Base-by-base conservation (phyloP, 2,797 vertebrate species). In the Taeniopygia guttata region DNA sequence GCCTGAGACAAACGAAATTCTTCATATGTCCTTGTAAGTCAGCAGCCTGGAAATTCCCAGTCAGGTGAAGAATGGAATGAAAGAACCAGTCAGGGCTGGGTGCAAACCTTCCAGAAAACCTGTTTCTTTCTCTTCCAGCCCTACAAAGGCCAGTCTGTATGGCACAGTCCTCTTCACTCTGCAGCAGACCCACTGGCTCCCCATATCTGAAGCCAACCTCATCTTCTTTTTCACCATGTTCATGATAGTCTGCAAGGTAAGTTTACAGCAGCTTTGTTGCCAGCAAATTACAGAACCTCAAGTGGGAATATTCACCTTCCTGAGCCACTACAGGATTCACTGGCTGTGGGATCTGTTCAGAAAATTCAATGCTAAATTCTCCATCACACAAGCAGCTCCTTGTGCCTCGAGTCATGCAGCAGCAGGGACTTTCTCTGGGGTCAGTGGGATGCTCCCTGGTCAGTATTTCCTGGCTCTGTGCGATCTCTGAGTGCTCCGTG, bases 21-120 rank as follows among this genome's bases (percentile, higher is more conserved):
- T 99, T 95, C 99, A 97, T 92, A 99, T 99, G 99, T 99, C 99
- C 97, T 99, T 99, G 99, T 99, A 93, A 99, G 99, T 98, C 89
- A 36, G 19, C 43, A 58, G 4, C 45, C 22, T 80, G 69, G 26
- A 34, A 36, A 32, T 60, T 69, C 58, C 75, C 66, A 43, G 25
- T 60, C 72, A 86, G 75, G 16, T 23, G 64, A 16, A 48, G 56
- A 60, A 26, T 14, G 14, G 56, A 58, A 36, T 82, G 38, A 74
- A 92, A 70, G 75, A 72, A 40, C 45, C 34, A 36, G 58, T 75
- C 25, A 46, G 49, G 43, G 46, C 68, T 66, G 51, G 34, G 55
- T 70, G 43, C 70, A 91, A 72, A 85, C 73, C 62, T 91, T 20
- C 17, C 34, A 48, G 42, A 64, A 87, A 86, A 77, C 9, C 2